Conservation (phyloP, 1,140 invertebrate species). For the Trachymyrmex cornetzi region DNA sequence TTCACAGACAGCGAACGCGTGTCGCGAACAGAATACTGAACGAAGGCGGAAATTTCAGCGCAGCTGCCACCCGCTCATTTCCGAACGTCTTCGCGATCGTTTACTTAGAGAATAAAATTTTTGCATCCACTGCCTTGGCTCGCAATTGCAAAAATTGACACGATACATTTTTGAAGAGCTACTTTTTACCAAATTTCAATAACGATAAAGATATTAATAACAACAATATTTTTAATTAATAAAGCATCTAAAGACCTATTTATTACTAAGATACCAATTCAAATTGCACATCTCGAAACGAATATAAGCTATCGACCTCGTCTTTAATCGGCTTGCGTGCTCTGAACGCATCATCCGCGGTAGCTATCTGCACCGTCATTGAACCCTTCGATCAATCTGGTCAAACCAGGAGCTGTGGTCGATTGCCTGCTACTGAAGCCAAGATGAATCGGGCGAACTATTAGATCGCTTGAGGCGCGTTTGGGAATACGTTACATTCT, state of each 20-base stretch:
- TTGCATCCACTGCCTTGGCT: neutral
- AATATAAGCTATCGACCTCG: constrained; percentile 53
- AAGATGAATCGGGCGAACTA: constrained; percentile 68
- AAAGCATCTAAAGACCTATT: constrained; percentile 2
- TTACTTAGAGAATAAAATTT: neutral
- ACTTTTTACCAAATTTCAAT: neutral
- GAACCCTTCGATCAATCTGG: constrained; percentile 77
- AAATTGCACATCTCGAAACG: constrained; percentile 45
- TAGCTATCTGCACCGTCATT: constrained; percentile 81
- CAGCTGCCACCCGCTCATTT: constrained; percentile 38
- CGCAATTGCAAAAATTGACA: neutral
- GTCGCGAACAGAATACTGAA: constrained; percentile 40
- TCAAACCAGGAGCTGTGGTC: constrained; percentile 67
- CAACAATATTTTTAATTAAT: neutral
- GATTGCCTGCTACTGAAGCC: constrained; percentile 73
- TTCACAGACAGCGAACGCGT: constrained; percentile 54
- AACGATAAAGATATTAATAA: neutral
- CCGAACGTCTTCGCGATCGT: constrained; percentile 3
- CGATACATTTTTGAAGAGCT: neutral
- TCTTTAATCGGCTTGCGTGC: constrained; percentile 59
- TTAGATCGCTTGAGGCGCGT: constrained; percentile 37
- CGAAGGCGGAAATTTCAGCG: constrained; percentile 32
- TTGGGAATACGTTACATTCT: constrained; percentile 56
- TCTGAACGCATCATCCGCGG: constrained; percentile 60
- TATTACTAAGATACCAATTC: constrained; percentile 4